Evolutionary conservation across 2,888 invertebrate species (phyloP), one percentile per base, ranked within the genome.

Genomic region (Ferdinandea cuprea): DNA sequence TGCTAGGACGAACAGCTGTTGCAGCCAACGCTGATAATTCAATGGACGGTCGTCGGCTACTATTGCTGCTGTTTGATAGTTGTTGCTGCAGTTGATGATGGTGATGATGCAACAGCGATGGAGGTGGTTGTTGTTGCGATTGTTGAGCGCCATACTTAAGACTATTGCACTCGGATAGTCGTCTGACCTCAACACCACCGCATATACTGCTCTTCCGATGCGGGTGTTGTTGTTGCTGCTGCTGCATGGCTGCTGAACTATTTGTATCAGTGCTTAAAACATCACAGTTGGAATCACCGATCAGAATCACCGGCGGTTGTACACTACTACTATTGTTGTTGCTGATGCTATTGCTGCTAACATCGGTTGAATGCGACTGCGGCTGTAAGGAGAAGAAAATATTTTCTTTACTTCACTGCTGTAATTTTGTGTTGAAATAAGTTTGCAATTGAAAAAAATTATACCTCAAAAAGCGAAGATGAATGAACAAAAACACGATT

Each of bases 21-120:
- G 88, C 87, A 61, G 87, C 80, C 61, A 89, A 85, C 59, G 90
- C 87, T 48, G 89, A 88, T 85, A 89, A 91, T 89, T 93, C 93
- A 74, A 92, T 91, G 85, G 93, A 92, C 85, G 93, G 92, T 85
- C 93, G 89, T 61, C 93, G 91, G 86, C 88, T 88, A 85, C 76
- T 87, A 86, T 81, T 87, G 85, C 74, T 87, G 84, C 65, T 84
- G 32, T 73, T 80, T 42, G 79, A 68, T 65, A 80, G 61, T 58
- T 85, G 85, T 46, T 84, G 79, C 28, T 80, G 77, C 58, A 85
- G 84, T 48, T 85, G 86, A 66, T 83, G 87, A 44, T 84, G 86
- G 11, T 85, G 85, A 46, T 74, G 83, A 61, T 85, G 86, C 48
- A 85, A 88, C 85, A 88, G 86, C 48, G 85, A 84, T 73, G 87